Conservation (phyloP, 2,888 invertebrate genomes). For the Macrophya alboannulata region DNA sequence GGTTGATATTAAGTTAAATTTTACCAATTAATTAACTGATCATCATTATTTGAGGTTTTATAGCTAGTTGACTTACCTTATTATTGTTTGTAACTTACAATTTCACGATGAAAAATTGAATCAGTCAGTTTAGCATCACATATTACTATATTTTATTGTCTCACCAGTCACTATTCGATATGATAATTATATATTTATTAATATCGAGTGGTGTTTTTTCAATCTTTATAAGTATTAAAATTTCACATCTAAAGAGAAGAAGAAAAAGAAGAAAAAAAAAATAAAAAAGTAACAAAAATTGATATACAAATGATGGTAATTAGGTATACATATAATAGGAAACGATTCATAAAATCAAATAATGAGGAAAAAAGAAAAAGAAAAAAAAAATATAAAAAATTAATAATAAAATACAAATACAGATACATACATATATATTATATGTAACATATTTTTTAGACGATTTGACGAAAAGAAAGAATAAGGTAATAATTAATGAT, state of each 20-base stretch:
- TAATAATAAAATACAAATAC: neutral
- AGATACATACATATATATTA: too few species aligned
- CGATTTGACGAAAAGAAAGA: neutral
- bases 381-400: neutral
- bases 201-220: neutral
- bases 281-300: neutral
- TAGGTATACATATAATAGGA: too few species aligned
- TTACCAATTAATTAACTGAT: constrained; percentile 17
- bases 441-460: constrained; percentile 19
- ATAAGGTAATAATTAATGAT: neutral
- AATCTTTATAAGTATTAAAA: neutral
- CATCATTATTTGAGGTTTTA: too few species aligned
- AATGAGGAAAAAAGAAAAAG: neutral
- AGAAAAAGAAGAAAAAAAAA: neutral
- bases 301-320: too few species aligned
- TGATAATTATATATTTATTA: neutral
- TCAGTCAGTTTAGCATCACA: too few species aligned
- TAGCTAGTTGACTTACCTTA: too few species aligned
- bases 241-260: neutral
- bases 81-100: too few species aligned
- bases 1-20: constrained; percentile 7
- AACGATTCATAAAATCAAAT: neutral
- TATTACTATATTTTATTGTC: neutral
- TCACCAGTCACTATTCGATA: neutral
- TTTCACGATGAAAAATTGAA: too few species aligned